Conservation (phyloP, 2,888 invertebrate species). For the Drosophila koepferae region DNA sequence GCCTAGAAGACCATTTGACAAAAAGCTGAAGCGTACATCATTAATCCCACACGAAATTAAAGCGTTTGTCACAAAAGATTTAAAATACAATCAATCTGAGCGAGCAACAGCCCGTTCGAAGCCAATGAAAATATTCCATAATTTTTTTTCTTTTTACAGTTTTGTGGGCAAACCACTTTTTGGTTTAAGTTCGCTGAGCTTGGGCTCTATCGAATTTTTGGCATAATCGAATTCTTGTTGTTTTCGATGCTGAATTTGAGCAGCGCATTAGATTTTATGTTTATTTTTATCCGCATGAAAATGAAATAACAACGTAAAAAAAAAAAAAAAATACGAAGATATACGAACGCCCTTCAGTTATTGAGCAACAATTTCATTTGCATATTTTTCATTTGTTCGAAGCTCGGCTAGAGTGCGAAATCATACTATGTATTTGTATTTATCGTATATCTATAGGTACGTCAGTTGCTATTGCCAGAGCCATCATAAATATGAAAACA, state of each 20-base stretch:
- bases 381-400: conserved; percentile 73
- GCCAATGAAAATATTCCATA: conserved; percentile 50
- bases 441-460: conserved; percentile 56
- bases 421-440: conserved; percentile 41
- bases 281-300: conserved; percentile 62
- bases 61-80: conserved; percentile 69
- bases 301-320: conserved; percentile 64
- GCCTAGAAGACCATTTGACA: conserved; percentile 14
- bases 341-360: conserved; percentile 43
- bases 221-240: conserved; percentile 18
- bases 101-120: conserved; percentile 46
- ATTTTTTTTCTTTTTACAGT: conserved; percentile 58
- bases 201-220: conserved; percentile 45
- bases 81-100: conserved; percentile 69
- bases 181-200: background rate
- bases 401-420: conserved; percentile 59
- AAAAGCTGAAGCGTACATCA: conserved; percentile 44
- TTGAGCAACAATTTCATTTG: conserved; percentile 78
- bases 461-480: conserved; percentile 57
- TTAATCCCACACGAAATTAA: conserved; percentile 70
- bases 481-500: conserved; percentile 64
- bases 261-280: conserved; percentile 61
- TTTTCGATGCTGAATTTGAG: conserved; percentile 60
- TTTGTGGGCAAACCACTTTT: conserved; percentile 4
- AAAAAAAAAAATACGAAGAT: conserved; percentile 25